Conservation (phyloP, 2,888 invertebrate genomes). For the Chrysolina oricalcia region DNA sequence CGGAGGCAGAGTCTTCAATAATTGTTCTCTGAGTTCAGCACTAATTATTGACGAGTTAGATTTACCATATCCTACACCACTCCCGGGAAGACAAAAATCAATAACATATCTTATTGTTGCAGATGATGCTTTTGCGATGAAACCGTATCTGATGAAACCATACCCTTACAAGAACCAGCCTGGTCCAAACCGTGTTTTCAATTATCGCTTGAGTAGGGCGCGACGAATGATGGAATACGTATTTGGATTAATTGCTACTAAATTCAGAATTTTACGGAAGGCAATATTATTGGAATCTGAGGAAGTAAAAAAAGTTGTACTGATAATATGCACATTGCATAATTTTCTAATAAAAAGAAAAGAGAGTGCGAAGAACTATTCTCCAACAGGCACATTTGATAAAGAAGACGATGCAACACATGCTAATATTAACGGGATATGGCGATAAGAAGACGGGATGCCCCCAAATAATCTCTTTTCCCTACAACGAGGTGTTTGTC, state of each 20-base stretch:
- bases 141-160: neutral
- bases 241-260: slow-evolving; percentile 21
- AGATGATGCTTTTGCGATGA: neutral
- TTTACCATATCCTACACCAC: too few species aligned
- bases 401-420: slow-evolving; percentile 24
- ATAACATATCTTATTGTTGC: neutral
- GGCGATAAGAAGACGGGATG: too few species aligned
- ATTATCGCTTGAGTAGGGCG: slow-evolving; percentile 28
- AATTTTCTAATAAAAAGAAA: slow-evolving; percentile 31
- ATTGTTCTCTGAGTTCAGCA: too few species aligned
- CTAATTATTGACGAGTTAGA: too few species aligned
- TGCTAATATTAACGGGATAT: too few species aligned
- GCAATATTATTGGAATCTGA: slow-evolving; percentile 17
- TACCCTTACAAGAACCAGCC: neutral
- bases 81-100: too few species aligned
- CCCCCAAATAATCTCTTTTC: too few species aligned
- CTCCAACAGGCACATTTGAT: slow-evolving; percentile 25
- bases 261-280: slow-evolving; percentile 35
- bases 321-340: slow-evolving; percentile 29
- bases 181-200: slow-evolving; percentile 17
- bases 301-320: slow-evolving; percentile 30
- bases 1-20: too few species aligned
- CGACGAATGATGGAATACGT: slow-evolving; percentile 30
- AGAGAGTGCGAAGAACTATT: slow-evolving; percentile 14
- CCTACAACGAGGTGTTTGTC: too few species aligned